These are phyloP conservation scores for Drosophila niveifrons DNA, from an alignment of 2,888 invertebrate genomes.

Conservation along the genomic window DNA sequence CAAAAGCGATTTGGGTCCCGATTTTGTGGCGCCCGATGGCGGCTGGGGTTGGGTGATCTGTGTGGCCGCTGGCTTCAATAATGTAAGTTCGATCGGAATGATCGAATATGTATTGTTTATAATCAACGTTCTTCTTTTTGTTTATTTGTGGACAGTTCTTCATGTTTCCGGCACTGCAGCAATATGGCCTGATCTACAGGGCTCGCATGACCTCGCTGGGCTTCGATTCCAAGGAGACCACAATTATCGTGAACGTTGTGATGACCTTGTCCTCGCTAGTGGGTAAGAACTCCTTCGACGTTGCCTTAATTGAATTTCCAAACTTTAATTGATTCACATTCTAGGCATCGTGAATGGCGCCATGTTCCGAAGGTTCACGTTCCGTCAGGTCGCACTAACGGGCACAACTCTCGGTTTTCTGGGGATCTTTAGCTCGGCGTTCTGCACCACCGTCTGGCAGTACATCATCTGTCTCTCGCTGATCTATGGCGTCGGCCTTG, in stretches of 20 bases:
- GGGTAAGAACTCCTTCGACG: constrained; percentile 85
- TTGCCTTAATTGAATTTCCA: too few species aligned
- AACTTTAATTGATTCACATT: constrained; percentile 8
- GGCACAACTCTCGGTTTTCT: constrained; percentile 87
- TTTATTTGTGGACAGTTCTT: constrained; percentile 87
- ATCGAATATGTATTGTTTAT: too few species aligned
- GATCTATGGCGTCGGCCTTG: constrained; percentile 89
- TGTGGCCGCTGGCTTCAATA: constrained; percentile 89
- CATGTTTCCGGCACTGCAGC: constrained; percentile 89
- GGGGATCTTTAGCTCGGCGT: constrained; percentile 88
- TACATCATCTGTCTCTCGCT: constrained; percentile 89
- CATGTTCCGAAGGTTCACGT: constrained; percentile 89
- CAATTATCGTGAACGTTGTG: constrained; percentile 90
- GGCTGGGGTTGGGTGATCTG: constrained; percentile 92
- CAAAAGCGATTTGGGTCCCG: constrained; percentile 85
- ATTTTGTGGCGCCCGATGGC: constrained; percentile 90
- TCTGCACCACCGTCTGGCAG: constrained; percentile 88
- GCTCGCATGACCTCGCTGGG: constrained; percentile 88
- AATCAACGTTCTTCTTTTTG: too few species aligned
- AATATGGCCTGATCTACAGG: constrained; percentile 90
- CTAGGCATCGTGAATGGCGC: constrained; percentile 89
- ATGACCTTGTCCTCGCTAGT: constrained; percentile 89
- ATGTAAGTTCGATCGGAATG: constrained; percentile 85
- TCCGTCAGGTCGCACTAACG: constrained; percentile 89
- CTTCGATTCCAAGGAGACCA: constrained; percentile 89